phyloP scores from a whole-genome alignment of 1,140 invertebrate species.

The Brachionus sp. region DNA sequence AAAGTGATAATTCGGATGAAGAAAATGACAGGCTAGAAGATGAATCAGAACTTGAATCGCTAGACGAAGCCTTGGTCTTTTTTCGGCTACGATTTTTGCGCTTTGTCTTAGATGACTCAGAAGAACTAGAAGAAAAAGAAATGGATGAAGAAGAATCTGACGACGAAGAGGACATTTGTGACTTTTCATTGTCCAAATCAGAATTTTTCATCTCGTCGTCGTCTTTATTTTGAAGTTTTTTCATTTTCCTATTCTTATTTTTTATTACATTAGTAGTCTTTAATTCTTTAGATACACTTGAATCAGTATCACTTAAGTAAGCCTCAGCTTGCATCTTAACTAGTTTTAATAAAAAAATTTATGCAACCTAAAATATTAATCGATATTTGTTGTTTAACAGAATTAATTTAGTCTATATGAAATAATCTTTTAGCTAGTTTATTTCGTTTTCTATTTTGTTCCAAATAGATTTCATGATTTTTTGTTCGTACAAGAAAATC shows the following conservation, averaged over 20 bases:
- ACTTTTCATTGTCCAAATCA: background rate
- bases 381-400: background rate
- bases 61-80: background rate
- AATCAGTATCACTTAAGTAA: background rate
- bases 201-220: background rate
- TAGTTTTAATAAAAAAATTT: background rate
- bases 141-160: background rate
- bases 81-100: background rate
- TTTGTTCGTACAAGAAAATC: background rate
- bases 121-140: background rate
- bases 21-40: background rate
- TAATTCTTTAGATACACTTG: background rate
- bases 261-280: background rate
- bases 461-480: background rate
- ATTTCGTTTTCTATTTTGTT: background rate
- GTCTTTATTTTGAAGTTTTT: background rate
- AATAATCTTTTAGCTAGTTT: background rate
- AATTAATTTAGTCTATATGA: background rate
- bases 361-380: background rate
- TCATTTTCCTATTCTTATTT: background rate
- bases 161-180: background rate
- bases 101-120: background rate
- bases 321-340: conserved; percentile 5
- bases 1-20: background rate
- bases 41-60: background rate